phyloP scores from a whole-genome alignment of 2,797 vertebrate species.

The Pseudochirops corinnae region DNA sequence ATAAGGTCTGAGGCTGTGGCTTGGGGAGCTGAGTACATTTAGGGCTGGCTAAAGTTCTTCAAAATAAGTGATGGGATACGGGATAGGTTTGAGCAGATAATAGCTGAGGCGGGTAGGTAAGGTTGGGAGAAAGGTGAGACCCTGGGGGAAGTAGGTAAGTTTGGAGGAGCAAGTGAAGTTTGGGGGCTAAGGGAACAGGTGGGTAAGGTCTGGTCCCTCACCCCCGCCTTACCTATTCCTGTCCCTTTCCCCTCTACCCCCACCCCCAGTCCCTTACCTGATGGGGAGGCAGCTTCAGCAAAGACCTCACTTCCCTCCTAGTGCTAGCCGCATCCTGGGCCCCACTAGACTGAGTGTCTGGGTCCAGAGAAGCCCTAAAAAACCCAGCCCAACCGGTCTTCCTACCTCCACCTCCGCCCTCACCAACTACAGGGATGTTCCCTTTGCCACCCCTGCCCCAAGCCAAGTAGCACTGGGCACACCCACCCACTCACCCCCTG shows the following conservation, averaged over 20 bases:
- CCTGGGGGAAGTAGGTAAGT: neutral
- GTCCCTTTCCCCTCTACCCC: too few species aligned
- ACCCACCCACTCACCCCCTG: neutral
- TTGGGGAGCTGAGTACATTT: neutral
- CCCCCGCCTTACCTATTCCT: neutral
- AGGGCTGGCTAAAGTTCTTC: neutral
- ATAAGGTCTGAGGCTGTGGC: fast-evolving
- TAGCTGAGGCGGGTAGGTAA: neutral
- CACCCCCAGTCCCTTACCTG: conserved; percentile 34
- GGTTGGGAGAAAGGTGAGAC: neutral
- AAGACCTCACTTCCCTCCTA: conserved; percentile 57
- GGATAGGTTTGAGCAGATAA: neutral
- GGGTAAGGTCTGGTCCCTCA: neutral
- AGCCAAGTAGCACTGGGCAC: neutral
- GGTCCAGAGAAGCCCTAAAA: conserved; percentile 1
- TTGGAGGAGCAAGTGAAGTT: neutral
- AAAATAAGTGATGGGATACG: neutral
- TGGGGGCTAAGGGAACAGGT: neutral
- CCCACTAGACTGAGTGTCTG: neutral
- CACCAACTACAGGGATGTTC: neutral
- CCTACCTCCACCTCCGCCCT: conserved; percentile 57
- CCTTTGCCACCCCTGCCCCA: neutral
- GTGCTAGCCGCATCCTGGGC: neutral
- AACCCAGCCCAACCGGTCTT: conserved; percentile 64
- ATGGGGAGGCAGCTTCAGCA: neutral